Evolutionary conservation across 1,140 invertebrate species (phyloP), one percentile per base, ranked within the genome.

Genomic region (Drosophila melanica): DNA sequence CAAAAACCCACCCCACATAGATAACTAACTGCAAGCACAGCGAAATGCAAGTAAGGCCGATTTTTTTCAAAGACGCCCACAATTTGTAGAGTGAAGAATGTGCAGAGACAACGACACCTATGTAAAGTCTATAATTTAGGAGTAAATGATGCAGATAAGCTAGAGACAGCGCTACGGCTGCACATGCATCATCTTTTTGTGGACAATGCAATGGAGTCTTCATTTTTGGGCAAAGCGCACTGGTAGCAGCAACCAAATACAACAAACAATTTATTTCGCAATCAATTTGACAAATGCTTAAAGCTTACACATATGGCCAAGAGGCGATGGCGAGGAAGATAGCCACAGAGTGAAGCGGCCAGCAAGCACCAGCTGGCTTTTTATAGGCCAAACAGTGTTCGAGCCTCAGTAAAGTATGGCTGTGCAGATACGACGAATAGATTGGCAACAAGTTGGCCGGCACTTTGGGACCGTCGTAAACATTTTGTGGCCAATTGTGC

Each of bases 131-230:
- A 89, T 86, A 86, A 82, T 67, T 86, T 77, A 87, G 82, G 65
- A 82, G 87, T 86, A 79, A 89, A 76, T 82, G 76, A 86, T 89
- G 84, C 76, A 89, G 82, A 86, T 86, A 86, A 86, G 65, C 74
- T 57, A 35, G 55, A 50, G 42, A 55, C 47, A 50, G 62, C 59
- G 42, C 63, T 23, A 23, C 30, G 58, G 44, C 33, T 55, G 47
- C 39, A 59, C 79, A 86, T 86, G 79, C 84, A 77, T 86, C 82
- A 86, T 86, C 69, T 75, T 60, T 33, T 60, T 60, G 33, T 45
- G 41, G 53, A 75, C 82, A 79, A 87, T 80, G 77, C 50, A 45
- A 50, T 39, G 51, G 11, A 33, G 14, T 53, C 57, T 62, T 70
- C 54, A 54, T 63, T 70, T 53, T 53, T 72, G 63, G 45, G 45